A percentile compares a stretch with the other conserved stretches of the same genome.
These are phyloP conservation scores for Drosophila nasuta DNA, from an alignment of 1,140 invertebrate species.

Conservation along the genomic window DNA sequence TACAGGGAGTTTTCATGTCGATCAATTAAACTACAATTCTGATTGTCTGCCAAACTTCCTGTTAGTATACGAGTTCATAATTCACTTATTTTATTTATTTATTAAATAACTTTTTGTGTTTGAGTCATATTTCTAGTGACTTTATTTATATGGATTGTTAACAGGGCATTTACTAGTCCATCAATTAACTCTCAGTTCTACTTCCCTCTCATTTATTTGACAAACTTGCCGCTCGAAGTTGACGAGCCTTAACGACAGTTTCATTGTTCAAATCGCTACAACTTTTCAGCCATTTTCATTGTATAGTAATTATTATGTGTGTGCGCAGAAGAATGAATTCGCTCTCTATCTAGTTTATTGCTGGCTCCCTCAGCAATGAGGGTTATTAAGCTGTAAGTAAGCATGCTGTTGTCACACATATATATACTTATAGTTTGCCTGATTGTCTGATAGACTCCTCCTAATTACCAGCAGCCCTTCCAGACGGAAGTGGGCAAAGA, in stretches of 20 bases:
- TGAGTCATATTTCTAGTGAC: background rate
- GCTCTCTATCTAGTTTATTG: background rate
- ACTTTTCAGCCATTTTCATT: constrained; percentile 75
- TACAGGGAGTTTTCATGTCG: too few species aligned
- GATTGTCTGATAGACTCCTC: constrained; percentile 12
- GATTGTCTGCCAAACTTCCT: too few species aligned
- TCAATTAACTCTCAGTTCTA: too few species aligned
- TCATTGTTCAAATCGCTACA: constrained; percentile 70
- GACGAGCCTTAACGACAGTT: constrained; percentile 70
- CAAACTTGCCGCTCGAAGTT: constrained; percentile 45
- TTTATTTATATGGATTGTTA: background rate
- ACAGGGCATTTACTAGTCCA: background rate
- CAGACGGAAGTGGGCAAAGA: constrained; percentile 35
- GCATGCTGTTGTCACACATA: constrained; percentile 7
- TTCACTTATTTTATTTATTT: background rate
- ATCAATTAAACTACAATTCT: too few species aligned
- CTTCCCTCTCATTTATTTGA: constrained; percentile 7
- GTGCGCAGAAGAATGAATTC: background rate
- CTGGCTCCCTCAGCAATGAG: constrained; percentile 2
- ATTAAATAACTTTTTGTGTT: too few species aligned
- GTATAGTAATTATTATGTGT: constrained; percentile 48
- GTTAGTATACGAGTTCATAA: too few species aligned
- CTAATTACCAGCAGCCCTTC: constrained; percentile 25
- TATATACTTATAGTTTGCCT: background rate
- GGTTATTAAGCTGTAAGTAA: constrained; percentile 29